phyloP scores from a whole-genome alignment of 2,113 vertebrate species.

The Oryzias woworae region DNA sequence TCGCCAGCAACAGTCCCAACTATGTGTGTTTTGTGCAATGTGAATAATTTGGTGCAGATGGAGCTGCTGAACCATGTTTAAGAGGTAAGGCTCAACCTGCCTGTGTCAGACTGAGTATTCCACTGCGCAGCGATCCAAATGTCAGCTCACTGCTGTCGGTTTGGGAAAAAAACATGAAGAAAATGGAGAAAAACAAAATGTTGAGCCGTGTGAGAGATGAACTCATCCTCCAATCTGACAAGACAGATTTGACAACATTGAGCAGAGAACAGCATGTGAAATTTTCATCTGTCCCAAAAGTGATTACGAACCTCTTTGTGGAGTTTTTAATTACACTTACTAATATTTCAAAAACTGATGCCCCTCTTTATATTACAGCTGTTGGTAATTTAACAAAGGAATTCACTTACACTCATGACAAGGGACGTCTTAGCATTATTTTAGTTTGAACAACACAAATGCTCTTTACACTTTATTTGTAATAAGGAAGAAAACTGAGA shows the following conservation, averaged over 20 bases:
- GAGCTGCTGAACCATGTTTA: slow-evolving; percentile 46
- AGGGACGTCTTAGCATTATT: no score
- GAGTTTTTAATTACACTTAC: background rate
- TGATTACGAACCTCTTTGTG: slow-evolving; percentile 5
- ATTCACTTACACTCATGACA: no score
- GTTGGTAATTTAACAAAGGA: no score
- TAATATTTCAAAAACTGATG: no score
- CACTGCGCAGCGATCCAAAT: slow-evolving; percentile 43
- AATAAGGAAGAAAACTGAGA: no score
- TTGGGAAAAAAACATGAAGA: slow-evolving; percentile 5
- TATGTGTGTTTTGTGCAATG: slow-evolving; percentile 35
- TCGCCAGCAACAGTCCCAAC: slow-evolving; percentile 29
- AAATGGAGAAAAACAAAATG: slow-evolving; percentile 8
- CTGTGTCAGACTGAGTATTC: slow-evolving; percentile 26
- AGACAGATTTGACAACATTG: background rate
- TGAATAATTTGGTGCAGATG: slow-evolving; percentile 52
- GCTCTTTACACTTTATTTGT: no score
- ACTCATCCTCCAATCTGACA: background rate
- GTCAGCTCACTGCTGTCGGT: slow-evolving; percentile 35
- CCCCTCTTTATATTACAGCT: no score
- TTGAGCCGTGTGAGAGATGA: background rate
- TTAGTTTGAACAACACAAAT: no score
- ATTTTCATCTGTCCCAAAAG: background rate
- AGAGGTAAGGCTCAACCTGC: slow-evolving; percentile 47
- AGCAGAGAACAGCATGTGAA: slow-evolving; percentile 17